Evolutionary conservation across 2,888 invertebrate genomes (phyloP).

Genomic region (Chirona hameri): DNA sequence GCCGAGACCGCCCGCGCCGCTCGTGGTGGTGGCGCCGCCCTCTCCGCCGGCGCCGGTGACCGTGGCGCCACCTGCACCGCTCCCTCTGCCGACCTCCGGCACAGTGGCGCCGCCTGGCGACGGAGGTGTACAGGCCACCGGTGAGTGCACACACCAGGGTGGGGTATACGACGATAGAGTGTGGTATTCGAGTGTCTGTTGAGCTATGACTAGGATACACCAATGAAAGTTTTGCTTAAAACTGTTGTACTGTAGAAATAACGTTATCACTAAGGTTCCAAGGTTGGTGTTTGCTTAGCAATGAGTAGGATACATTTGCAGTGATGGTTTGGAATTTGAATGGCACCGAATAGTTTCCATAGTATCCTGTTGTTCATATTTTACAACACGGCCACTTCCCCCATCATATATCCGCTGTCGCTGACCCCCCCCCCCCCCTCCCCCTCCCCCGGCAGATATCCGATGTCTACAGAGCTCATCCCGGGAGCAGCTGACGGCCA

Average conservation of each 20-base stretch:
- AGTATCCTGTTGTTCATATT: no score
- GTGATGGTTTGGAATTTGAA: no score
- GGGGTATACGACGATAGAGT: no score
- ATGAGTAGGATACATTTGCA: no score
- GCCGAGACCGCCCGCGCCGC: not conserved
- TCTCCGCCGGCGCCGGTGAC: not conserved
- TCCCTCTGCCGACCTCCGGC: not conserved
- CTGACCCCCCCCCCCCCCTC: no score
- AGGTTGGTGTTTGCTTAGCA: not conserved
- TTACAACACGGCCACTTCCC: no score
- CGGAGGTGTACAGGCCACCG: not conserved
- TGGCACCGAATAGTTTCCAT: no score
- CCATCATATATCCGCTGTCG: no score
- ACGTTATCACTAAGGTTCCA: not conserved
- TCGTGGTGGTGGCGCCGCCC: not conserved
- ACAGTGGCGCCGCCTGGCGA: not conserved
- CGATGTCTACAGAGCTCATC: conserved; percentile 40
- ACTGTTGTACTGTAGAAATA: not conserved
- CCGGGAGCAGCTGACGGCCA: conserved; percentile 40
- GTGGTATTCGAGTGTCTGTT: no score
- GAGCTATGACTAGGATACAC: no score
- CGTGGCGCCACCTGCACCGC: conserved; percentile 9
- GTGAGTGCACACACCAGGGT: not conserved
- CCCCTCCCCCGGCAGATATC: conserved; percentile 39
- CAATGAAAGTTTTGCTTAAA: no score